Base-by-base conservation (phyloP, 2,113 vertebrate genomes). In the Chaetodon auriga region DNA sequence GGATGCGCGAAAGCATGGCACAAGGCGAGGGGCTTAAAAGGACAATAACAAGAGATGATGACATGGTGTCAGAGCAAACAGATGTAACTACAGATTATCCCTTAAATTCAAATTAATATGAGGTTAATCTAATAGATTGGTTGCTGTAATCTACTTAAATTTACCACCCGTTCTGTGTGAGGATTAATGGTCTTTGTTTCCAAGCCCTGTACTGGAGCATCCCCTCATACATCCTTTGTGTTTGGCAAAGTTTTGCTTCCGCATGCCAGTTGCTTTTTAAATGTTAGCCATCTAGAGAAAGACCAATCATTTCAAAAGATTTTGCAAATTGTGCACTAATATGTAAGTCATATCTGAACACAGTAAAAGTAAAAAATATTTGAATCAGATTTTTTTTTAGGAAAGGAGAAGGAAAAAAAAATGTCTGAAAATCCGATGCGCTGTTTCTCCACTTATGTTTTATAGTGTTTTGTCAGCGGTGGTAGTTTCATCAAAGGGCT, bases 71-170 rank as follows among this genome's bases (percentile, higher is more conserved):
- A 90, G 84, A 80, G 83, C 77, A 86, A 91, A 91, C 91, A 93
- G 88, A 93, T 91, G 88, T 86, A 92, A 86, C 82, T 58, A 48
- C 82, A 89, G 90, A 92, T 92, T 83, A 94, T 93, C 88, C 63
- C 54, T 83, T 76, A 84, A 83, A 88, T 88, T 90, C 75, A 90
- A 91, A 91, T 90, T 55, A 89, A 89, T 87, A 80, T 61, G 73
- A 87, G 81, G 57, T 87, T 92, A 90, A 92, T 91, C 90, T 91
- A 85, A 90, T 90, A 85, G 87, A 90, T 89, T 89, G 87, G 72
- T 72, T 21, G 81, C 35, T 81, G 80, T 92, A 92, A 94, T 94
- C 90, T 89, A 25, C 74, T 91, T 90, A 87, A 73, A 0, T 81
- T 70, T 62, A 84, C 82, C 83, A 88, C 61, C 65, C 81, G 78